Base-by-base conservation (phyloP, 2,797 vertebrate species). In the Hypotaenidia philippensis region DNA sequence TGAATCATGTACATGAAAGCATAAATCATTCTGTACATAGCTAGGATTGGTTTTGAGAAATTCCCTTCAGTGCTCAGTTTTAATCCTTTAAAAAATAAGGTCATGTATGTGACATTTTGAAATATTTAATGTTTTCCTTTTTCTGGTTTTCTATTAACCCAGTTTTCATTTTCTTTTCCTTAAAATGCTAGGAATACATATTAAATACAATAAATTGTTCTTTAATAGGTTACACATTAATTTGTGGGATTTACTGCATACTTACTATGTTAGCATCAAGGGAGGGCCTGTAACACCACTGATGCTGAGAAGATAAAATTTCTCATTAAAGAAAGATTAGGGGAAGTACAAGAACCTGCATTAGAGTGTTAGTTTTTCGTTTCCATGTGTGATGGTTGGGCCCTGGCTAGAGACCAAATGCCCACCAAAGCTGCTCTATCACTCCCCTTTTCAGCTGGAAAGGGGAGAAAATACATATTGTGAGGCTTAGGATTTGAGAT, bases 141-240 rank as follows among this genome's bases (percentile, higher is more conserved):
- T 77, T 27, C 32, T 88, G 45, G 56, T 97, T 95, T 96, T 94
- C 53, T 93, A 31, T 87, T 93, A 84, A 87, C 66, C 25, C 65
- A 45, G 29, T 87, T 96, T 83, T 69, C 12, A 55, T 83, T 81
- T 78, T 89, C 14, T 87, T 94, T 93, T 77, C 53, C 36, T 80
- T 96, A 95, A 93, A 94, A 88, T 76, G 23, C 65, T 95, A 66
- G 65, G 71, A 83, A 68, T 80, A 68, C 20, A 7, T 86, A 91
- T 83, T 87, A 72, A 96, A 89, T 87, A 23, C 0, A 68, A 61
- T 91, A 84, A 93, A 94, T 57, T 95, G 69, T 83, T 97, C 79
- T 89, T 94, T 93, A 96, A 95, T 97, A 96, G 95, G 91, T 98
- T 85, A 95, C 65, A 31, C 15, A 89, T 97, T 96, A 94, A 71